phyloP scores from a whole-genome alignment of 2,888 invertebrate species.

The Cheilosia urbana region DNA sequence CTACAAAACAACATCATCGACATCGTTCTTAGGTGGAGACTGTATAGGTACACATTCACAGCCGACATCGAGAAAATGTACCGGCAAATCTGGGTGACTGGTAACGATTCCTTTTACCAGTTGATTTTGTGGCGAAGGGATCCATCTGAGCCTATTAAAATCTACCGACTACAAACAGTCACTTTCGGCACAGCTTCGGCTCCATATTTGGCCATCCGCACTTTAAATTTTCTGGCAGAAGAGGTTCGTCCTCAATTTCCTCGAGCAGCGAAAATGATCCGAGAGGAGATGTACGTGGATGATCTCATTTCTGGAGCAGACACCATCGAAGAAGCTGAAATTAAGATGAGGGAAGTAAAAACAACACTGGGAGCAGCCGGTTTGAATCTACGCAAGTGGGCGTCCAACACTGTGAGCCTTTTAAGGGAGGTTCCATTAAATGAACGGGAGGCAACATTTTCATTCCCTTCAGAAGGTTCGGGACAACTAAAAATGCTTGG shows the following conservation, averaged over 20 bases:
- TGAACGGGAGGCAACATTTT: constrained; percentile 12
- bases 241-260: not conserved
- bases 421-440: not conserved
- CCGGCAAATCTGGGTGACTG: not conserved
- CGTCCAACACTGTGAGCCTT: constrained; percentile 1
- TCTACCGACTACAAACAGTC: constrained; percentile 4
- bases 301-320: constrained; percentile 12
- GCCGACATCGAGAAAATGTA: constrained; percentile 66
- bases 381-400: constrained; percentile 16
- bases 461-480: constrained; percentile 9
- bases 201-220: constrained; percentile 24
- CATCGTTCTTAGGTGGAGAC: constrained; percentile 13
- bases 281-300: constrained; percentile 15
- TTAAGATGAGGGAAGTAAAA: not conserved
- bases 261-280: not conserved
- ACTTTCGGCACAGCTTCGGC: constrained; percentile 13
- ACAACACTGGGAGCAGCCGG: not conserved
- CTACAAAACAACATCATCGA: constrained; percentile 1
- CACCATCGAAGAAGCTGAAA: not conserved
- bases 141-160: not conserved
- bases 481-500: constrained; percentile 14
- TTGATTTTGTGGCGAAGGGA: constrained; percentile 4
- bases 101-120: not conserved
- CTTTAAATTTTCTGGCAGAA: constrained; percentile 3
- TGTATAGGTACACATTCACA: constrained; percentile 73